Conservation (phyloP, 2,797 vertebrate genomes). For the Miichthys miiuy region DNA sequence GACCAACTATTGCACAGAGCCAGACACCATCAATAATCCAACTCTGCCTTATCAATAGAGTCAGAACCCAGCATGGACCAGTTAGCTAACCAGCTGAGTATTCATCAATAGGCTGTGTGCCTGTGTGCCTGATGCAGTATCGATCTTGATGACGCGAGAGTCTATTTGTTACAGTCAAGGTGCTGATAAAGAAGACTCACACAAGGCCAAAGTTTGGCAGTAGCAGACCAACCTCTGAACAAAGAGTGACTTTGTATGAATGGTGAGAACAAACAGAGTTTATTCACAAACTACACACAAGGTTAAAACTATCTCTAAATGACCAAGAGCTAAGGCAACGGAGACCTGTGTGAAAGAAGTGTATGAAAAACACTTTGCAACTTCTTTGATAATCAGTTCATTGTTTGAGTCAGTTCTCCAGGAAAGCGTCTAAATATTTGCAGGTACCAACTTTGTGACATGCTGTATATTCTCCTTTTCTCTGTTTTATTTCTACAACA, state of each 20-base stretch:
- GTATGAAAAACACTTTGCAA: neutral
- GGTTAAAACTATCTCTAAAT: neutral
- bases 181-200: slow-evolving; percentile 47
- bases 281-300: slow-evolving; percentile 1
- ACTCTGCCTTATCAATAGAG: slow-evolving; percentile 33
- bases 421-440: neutral
- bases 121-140: slow-evolving; percentile 31
- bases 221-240: slow-evolving; percentile 26
- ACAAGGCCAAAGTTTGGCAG: slow-evolving; percentile 42
- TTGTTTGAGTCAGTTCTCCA: neutral
- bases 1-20: slow-evolving; percentile 5
- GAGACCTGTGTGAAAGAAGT: neutral
- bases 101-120: slow-evolving; percentile 52
- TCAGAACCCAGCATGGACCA: slow-evolving; percentile 6
- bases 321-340: neutral
- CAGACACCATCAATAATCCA: slow-evolving; percentile 54
- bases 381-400: neutral
- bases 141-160: slow-evolving; percentile 17
- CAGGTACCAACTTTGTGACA: too few relatives aligned
- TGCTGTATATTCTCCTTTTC: too few relatives aligned
- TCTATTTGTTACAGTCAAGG: slow-evolving; percentile 1
- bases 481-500: too few relatives aligned
- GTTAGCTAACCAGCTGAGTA: slow-evolving; percentile 47
- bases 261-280: slow-evolving; percentile 55
- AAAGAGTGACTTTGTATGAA: slow-evolving; percentile 53